phyloP scores from a whole-genome alignment of 2,888 invertebrate species.

The Chrysodeixis includens region DNA sequence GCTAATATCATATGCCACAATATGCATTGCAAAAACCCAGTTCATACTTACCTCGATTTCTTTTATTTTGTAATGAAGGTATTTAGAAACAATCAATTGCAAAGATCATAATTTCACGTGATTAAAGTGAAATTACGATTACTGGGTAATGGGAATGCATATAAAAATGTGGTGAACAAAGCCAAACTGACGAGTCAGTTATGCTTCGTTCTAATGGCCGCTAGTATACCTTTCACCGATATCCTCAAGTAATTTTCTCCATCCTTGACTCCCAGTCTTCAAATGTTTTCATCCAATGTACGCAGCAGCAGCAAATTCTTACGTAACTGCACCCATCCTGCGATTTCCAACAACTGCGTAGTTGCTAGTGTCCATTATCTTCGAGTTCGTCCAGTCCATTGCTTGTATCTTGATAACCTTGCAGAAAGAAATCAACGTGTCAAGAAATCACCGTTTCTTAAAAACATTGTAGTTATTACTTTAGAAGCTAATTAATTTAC shows the following conservation, averaged over 20 bases:
- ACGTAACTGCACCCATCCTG: background rate
- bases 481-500: no score
- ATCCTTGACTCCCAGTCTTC: background rate
- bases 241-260: conserved; percentile 8
- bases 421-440: background rate
- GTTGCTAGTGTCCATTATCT: conserved; percentile 29
- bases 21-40: conserved; percentile 49
- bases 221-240: conserved; percentile 49
- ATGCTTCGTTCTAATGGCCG: conserved; percentile 49
- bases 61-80: background rate
- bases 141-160: conserved; percentile 51
- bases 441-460: no score
- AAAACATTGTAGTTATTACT: no score
- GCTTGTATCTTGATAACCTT: conserved; percentile 34
- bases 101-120: conserved; percentile 9
- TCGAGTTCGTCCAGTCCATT: conserved; percentile 20
- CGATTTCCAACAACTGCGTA: conserved; percentile 9
- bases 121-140: conserved; percentile 22
- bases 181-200: conserved; percentile 55
- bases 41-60: background rate
- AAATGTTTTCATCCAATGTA: background rate
- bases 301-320: background rate
- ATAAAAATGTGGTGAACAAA: conserved; percentile 44
- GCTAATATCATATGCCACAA: conserved; percentile 23
- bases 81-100: background rate